A percentile compares a stretch with the other conserved stretches of the same genome.
Conservation (phyloP, 1,140 invertebrate species). For the Cotesia glomerata region DNA sequence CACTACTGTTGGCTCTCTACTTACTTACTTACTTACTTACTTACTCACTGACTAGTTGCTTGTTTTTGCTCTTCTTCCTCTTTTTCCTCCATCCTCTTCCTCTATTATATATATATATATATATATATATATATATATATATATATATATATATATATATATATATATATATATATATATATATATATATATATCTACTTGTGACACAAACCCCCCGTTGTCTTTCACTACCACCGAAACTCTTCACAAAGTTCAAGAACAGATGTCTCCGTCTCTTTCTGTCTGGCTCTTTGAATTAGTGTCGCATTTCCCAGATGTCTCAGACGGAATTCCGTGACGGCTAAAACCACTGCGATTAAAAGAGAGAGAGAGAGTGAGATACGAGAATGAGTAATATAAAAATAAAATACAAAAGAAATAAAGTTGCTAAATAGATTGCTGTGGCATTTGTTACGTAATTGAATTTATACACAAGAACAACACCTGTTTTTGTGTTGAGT, state of each 20-base stretch:
- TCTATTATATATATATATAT: constrained; percentile 5
- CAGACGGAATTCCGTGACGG: constrained; percentile 1
- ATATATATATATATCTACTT: too few relatives aligned
- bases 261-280: constrained; percentile 14
- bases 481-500: constrained; percentile 11
- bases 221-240: background rate
- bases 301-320: constrained; percentile 14
- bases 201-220: too few relatives aligned
- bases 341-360: too few relatives aligned
- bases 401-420: background rate
- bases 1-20: background rate
- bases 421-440: background rate
- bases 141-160: too few relatives aligned
- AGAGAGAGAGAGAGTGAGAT: background rate
- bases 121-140: too few relatives aligned
- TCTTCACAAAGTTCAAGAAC: constrained; percentile 8
- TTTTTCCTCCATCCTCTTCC: constrained; percentile 16
- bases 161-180: too few relatives aligned
- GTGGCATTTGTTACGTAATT: background rate
- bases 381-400: background rate
- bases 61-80: background rate
- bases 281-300: background rate
- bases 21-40: background rate
- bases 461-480: background rate
- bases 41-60: background rate